Evolutionary conservation across 1,140 invertebrate genomes (phyloP).

Genomic region (Drosophila baimaii): DNA sequence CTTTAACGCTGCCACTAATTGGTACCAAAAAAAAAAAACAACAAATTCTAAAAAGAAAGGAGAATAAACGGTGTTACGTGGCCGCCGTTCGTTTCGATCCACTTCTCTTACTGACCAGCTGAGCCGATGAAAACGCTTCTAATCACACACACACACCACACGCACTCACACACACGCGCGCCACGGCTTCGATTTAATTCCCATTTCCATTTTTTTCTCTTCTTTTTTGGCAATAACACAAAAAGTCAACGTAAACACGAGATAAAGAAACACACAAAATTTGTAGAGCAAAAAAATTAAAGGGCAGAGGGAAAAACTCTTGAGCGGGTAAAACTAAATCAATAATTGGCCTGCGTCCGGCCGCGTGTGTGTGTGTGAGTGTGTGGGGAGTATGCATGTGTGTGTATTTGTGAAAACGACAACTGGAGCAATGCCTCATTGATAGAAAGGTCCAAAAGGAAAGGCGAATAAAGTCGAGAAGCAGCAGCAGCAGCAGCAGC

Average conservation of each 20-base stretch:
- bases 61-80: conserved; percentile 42
- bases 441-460: conserved; percentile 27
- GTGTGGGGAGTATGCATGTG: conserved; percentile 19
- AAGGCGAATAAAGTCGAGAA: conserved; percentile 11
- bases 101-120: conserved; percentile 16
- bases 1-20: conserved; percentile 59
- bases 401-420: conserved; percentile 32
- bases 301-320: conserved; percentile 15
- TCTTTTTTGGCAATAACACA: not conserved
- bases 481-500: conserved; percentile 4
- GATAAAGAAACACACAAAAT: conserved; percentile 19
- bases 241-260: conserved; percentile 2
- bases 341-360: conserved; percentile 71
- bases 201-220: not conserved
- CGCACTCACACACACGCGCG: not conserved
- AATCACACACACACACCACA: conserved; percentile 7
- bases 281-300: conserved; percentile 12
- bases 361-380: conserved; percentile 31
- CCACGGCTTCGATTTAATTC: conserved; percentile 6
- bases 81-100: conserved; percentile 25
- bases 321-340: conserved; percentile 63
- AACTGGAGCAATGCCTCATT: conserved; percentile 70
- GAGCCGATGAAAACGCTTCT: conserved; percentile 25
- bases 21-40: conserved; percentile 20
- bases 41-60: conserved; percentile 13